phyloP scores from a whole-genome alignment of 1,140 invertebrate species.

The Apis cerana region DNA sequence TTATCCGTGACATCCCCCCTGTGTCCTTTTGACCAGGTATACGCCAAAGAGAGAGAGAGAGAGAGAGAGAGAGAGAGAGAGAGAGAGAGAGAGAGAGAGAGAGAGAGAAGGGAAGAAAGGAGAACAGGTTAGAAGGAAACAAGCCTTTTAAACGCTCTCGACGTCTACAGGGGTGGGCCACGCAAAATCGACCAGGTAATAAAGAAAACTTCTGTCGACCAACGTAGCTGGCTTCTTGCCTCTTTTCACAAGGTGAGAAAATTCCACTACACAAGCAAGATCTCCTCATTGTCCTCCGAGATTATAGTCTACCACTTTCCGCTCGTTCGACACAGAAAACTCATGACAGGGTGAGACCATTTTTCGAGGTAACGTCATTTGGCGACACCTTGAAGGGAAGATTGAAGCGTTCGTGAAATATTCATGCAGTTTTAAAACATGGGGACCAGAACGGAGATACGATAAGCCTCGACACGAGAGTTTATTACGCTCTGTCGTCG shows the following conservation, averaged over 20 bases:
- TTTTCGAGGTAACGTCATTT: not conserved
- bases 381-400: not conserved
- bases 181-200: constrained; percentile 56
- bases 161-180: constrained; percentile 39
- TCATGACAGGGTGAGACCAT: not conserved
- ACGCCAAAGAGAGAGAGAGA: not conserved
- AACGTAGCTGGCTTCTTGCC: not conserved
- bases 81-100: not conserved
- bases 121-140: constrained; percentile 23
- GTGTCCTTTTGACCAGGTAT: constrained; percentile 44
- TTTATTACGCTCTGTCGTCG: not conserved
- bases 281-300: constrained; percentile 38
- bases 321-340: constrained; percentile 15
- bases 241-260: constrained; percentile 45
- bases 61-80: not conserved
- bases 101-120: not conserved
- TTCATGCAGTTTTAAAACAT: constrained; percentile 20
- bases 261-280: constrained; percentile 32
- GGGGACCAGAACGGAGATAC: not conserved
- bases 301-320: constrained; percentile 26
- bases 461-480: not conserved
- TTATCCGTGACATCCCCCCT: constrained; percentile 29
- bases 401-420: constrained; percentile 12
- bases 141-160: constrained; percentile 25
- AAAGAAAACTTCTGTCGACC: constrained; percentile 34